phyloP scores from a whole-genome alignment of 92 coral and sea anemone genomes.

The Actinernus sp. region DNA sequence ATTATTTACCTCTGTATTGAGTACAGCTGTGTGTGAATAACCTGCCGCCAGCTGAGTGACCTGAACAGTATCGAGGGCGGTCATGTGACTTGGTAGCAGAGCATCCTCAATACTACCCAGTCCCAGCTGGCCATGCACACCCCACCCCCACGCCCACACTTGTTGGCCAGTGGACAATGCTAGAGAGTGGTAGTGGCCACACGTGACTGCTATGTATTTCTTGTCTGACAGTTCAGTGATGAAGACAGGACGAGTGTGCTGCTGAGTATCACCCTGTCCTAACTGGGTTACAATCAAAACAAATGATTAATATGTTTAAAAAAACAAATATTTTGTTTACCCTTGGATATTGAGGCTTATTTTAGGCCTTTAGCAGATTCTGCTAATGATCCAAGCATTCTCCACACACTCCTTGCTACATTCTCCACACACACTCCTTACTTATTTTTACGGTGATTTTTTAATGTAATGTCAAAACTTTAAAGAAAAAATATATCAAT shows the following conservation, averaged over 20 bases:
- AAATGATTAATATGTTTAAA: background rate
- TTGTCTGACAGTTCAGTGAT: conserved; percentile 97
- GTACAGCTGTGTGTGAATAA: conserved; percentile 86
- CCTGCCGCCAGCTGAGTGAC: conserved; percentile 94
- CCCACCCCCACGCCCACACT: conserved; percentile 99
- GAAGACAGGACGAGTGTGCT: conserved; percentile 95
- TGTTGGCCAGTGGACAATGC: conserved; percentile 91
- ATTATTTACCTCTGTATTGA: conserved; percentile 78
- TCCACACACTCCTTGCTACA: too few relatives aligned
- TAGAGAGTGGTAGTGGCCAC: conserved; percentile 97
- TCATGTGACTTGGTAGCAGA: conserved; percentile 83
- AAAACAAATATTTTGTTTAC: too few relatives aligned
- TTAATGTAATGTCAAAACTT: too few relatives aligned
- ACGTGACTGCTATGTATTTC: conserved; percentile 82
- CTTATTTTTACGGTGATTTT: too few relatives aligned
- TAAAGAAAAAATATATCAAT: too few relatives aligned
- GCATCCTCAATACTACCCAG: conserved; percentile 92
- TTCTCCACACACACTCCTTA: too few relatives aligned
- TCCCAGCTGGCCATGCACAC: conserved; percentile 98
- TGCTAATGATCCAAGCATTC: too few relatives aligned
- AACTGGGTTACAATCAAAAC: conserved; percentile 58
- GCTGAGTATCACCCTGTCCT: conserved; percentile 91
- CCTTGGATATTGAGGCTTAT: too few relatives aligned
- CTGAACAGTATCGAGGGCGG: conserved; percentile 70
- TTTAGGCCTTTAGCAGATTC: too few relatives aligned